phyloP scores from a whole-genome alignment of 1,140 invertebrate genomes.

The Temnothorax nylanderi region DNA sequence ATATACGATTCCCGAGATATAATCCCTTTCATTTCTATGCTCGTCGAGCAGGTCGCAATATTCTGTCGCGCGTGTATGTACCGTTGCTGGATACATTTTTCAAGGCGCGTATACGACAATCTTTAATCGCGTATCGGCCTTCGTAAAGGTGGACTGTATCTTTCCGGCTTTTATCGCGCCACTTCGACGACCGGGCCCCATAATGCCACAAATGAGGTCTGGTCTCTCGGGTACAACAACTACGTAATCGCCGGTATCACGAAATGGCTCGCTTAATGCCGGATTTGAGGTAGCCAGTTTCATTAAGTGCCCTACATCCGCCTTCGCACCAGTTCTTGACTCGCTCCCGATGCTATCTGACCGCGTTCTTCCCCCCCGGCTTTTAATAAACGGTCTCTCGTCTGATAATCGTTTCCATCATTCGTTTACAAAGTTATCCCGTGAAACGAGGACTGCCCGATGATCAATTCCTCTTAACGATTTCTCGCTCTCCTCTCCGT shows the following conservation, averaged over 20 bases:
- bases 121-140: conserved; percentile 58
- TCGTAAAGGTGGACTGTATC: conserved; percentile 2
- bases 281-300: conserved; percentile 56
- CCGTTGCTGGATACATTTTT: conserved; percentile 42
- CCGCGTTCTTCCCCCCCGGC: not conserved
- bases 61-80: conserved; percentile 26
- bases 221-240: conserved; percentile 10
- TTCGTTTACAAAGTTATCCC: conserved; percentile 32
- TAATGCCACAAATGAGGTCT: conserved; percentile 50
- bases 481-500: not conserved
- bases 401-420: conserved; percentile 36
- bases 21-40: conserved; percentile 16
- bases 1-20: conserved; percentile 27
- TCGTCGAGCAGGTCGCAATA: not conserved
- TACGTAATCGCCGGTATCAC: conserved; percentile 56
- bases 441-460: not conserved
- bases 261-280: conserved; percentile 61
- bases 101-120: conserved; percentile 4
- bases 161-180: conserved; percentile 59
- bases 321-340: conserved; percentile 12
- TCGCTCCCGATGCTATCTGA: conserved; percentile 15
- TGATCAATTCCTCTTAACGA: not conserved
- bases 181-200: conserved; percentile 16
- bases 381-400: conserved; percentile 39
- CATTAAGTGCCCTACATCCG: conserved; percentile 50